phyloP scores from a whole-genome alignment of 1,140 invertebrate genomes.

The Sarcophaga peregrina region DNA sequence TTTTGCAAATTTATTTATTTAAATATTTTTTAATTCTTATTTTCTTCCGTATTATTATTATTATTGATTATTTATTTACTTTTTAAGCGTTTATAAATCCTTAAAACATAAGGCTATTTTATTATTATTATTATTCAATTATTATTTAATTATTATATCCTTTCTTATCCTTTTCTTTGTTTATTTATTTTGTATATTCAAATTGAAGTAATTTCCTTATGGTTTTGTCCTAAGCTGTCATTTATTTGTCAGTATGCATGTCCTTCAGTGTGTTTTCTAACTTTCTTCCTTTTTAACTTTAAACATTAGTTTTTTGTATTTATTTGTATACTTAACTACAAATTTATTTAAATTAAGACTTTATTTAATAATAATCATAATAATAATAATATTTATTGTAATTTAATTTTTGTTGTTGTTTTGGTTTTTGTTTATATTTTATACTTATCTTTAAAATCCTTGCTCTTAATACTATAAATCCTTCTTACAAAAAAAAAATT shows the following conservation, averaged over 20 bases:
- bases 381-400: slow-evolving; percentile 5
- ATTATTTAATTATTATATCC: neutral
- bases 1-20: no score
- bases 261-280: neutral
- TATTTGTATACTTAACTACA: slow-evolving; percentile 30
- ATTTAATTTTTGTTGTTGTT: neutral
- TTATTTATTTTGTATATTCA: neutral
- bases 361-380: neutral
- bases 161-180: neutral
- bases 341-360: neutral
- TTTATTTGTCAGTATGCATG: neutral
- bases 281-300: neutral
- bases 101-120: slow-evolving; percentile 32
- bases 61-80: no score
- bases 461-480: slow-evolving; percentile 29
- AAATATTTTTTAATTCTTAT: no score
- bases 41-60: no score
- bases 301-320: slow-evolving; percentile 12
- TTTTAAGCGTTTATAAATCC: slow-evolving; percentile 36
- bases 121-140: neutral
- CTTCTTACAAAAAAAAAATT: slow-evolving; percentile 28
- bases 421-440: neutral
- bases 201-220: neutral
- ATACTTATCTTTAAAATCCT: slow-evolving; percentile 13
- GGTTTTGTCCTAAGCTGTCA: neutral